phyloP scores from a whole-genome alignment of 2,113 vertebrate genomes.

The Notarius lentiginosus region DNA sequence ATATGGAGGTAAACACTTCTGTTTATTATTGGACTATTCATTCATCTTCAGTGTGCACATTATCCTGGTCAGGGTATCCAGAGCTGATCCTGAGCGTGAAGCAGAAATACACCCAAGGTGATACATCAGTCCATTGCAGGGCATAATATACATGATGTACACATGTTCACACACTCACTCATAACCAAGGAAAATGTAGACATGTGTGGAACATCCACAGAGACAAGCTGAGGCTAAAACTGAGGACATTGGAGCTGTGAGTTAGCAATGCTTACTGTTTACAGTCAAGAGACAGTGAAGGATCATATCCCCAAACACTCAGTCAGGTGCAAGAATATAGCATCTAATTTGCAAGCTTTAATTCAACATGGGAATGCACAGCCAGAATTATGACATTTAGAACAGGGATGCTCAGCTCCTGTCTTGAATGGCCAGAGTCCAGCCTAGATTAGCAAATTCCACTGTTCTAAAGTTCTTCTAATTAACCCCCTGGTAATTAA shows the following conservation, averaged over 20 bases:
- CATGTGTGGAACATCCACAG: too few relatives aligned
- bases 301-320: neutral
- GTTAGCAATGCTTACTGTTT: neutral
- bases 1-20: neutral
- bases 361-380: neutral
- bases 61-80: neutral
- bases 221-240: neutral
- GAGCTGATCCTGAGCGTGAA: neutral
- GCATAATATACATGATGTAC: neutral
- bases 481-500: too few relatives aligned
- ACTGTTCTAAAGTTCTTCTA: too few relatives aligned
- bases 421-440: too few relatives aligned
- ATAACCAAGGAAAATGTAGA: neutral
- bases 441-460: too few relatives aligned
- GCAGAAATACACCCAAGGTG: neutral
- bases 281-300: neutral
- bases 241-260: neutral
- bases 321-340: neutral
- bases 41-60: neutral
- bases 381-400: neutral
- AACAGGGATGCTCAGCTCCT: neutral
- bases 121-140: neutral
- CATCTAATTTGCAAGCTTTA: constrained; percentile 1
- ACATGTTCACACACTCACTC: neutral
- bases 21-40: neutral